A percentile compares a stretch with the other conserved stretches of the same genome.
phyloP scores from a whole-genome alignment of 2,113 vertebrate genomes.

The Columba livia region DNA sequence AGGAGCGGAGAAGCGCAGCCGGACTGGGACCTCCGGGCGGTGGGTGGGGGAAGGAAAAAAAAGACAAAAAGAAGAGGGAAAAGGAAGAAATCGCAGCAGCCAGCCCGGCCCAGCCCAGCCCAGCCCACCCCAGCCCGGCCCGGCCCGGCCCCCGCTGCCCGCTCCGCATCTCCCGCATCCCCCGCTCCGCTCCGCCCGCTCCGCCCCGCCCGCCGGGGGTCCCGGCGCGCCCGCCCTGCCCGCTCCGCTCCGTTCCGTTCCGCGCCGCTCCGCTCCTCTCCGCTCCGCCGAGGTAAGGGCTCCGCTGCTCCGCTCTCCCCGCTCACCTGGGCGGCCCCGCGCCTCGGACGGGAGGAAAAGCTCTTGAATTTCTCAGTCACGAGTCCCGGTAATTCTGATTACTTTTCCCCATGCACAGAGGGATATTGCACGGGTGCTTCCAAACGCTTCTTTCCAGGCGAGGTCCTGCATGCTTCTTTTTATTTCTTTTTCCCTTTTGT shows the following conservation, averaged over 20 bases:
- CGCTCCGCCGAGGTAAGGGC: too few relatives aligned
- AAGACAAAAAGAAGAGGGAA: not conserved
- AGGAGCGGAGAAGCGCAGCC: not conserved
- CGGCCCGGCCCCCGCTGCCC: not conserved
- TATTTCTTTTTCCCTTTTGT: not conserved
- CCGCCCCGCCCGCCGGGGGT: not conserved
- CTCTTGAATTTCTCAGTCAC: not conserved
- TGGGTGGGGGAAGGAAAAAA: not conserved
- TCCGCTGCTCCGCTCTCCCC: not conserved
- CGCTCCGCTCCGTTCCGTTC: too few relatives aligned
- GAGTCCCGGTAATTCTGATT: not conserved
- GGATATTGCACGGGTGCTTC: not conserved
- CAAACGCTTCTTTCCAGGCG: not conserved
- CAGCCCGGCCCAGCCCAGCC: not conserved
- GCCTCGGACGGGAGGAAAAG: not conserved
- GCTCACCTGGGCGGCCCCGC: not conserved
- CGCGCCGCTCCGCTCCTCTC: too few relatives aligned
- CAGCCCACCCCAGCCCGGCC: not conserved
- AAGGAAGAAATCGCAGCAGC: not conserved
- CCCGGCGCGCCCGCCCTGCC: too few relatives aligned
- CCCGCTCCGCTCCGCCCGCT: not conserved
- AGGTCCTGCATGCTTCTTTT: not conserved
- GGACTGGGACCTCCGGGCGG: conserved; percentile 22
- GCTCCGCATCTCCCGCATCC: not conserved
- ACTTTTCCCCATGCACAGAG: not conserved